phyloP scores from a whole-genome alignment of 1,140 invertebrate species.

The Pteromalus puparum region DNA sequence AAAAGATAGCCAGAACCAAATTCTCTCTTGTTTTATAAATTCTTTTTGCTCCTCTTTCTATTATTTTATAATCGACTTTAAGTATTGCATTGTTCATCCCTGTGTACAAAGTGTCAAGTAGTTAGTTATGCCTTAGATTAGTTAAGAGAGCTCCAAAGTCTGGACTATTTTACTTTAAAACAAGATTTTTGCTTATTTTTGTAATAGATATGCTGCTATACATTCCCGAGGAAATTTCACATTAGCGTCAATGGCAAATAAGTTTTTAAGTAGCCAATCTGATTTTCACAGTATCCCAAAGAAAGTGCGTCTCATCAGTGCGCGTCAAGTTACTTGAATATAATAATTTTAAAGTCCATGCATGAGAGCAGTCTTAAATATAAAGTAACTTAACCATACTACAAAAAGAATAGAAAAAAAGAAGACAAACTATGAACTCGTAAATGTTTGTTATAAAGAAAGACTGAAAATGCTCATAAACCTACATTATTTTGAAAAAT shows the following conservation, averaged over 20 bases:
- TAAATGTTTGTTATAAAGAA: constrained; percentile 14
- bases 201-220: constrained; percentile 30
- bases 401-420: constrained; percentile 37
- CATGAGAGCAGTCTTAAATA: constrained; percentile 31
- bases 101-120: constrained; percentile 27
- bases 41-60: constrained; percentile 28
- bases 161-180: constrained; percentile 13
- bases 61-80: constrained; percentile 10
- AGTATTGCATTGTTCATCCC: background rate
- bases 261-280: background rate
- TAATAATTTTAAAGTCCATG: background rate
- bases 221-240: background rate
- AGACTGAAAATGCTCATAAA: constrained; percentile 26
- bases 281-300: background rate
- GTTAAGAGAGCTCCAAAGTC: constrained; percentile 29
- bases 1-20: constrained; percentile 22
- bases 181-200: constrained; percentile 7
- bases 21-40: background rate
- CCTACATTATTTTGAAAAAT: constrained; percentile 33
- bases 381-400: background rate
- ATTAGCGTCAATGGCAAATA: too few species aligned
- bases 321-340: background rate
- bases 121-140: background rate
- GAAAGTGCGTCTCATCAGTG: background rate
- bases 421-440: background rate